phyloP scores from a whole-genome alignment of 2,797 vertebrate genomes.

The Agapornis canus region DNA sequence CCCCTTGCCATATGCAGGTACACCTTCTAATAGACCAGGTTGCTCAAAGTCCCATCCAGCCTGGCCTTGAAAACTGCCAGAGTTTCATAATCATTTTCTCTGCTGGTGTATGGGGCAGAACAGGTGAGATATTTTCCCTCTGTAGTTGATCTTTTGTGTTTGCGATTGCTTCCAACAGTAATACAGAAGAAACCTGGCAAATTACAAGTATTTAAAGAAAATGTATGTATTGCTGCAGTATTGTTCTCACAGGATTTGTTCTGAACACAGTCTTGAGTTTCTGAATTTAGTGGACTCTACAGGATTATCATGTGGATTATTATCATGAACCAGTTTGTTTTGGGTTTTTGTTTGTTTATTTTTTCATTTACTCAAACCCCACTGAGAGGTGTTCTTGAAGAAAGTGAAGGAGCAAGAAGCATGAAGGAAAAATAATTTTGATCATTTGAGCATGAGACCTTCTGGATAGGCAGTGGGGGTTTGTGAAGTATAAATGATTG shows the following conservation, averaged over 20 bases:
- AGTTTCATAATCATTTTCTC: not conserved
- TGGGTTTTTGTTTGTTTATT: not conserved
- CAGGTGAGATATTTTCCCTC: not conserved
- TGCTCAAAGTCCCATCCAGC: not conserved
- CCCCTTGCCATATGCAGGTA: not conserved
- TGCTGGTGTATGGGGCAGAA: not conserved
- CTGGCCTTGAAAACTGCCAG: not conserved
- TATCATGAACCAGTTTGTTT: not conserved
- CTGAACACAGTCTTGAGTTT: not conserved
- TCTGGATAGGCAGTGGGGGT: too few species aligned
- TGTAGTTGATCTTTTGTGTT: not conserved
- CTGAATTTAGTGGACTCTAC: not conserved
- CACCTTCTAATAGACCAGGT: not conserved
- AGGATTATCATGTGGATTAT: not conserved
- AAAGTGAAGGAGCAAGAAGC: not conserved
- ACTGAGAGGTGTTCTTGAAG: accelerated
- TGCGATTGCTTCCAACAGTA: not conserved
- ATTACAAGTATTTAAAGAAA: not conserved
- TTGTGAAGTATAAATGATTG: not conserved
- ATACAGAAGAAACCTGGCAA: not conserved
- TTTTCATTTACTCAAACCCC: not conserved
- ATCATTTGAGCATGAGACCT: not conserved
- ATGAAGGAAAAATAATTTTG: not conserved
- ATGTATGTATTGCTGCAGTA: not conserved
- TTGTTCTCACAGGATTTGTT: not conserved